phyloP scores from a whole-genome alignment of 2,113 vertebrate species.

The Ceyx margarethae region DNA sequence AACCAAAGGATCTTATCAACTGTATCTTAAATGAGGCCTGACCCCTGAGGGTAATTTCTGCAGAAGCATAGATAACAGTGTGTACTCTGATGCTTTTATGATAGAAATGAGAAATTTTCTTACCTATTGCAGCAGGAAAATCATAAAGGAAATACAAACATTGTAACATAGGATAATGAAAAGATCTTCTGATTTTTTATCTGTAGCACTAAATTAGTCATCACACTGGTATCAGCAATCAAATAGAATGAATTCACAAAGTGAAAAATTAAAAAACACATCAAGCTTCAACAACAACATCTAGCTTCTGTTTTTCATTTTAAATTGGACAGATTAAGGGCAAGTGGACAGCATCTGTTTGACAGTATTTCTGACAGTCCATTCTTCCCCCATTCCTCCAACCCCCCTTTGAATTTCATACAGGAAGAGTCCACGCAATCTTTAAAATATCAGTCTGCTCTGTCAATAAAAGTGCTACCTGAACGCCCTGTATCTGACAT shows the following conservation, averaged over 20 bases:
- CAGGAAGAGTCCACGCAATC: neutral
- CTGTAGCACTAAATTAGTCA: neutral
- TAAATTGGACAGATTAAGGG: neutral
- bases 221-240: neutral
- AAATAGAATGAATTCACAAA: neutral
- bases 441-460: neutral
- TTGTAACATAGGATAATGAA: neutral
- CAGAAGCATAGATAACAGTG: accelerated
- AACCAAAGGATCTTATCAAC: neutral
- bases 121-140: neutral
- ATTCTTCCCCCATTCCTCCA: neutral
- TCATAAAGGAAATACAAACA: neutral
- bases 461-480: neutral
- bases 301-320: neutral
- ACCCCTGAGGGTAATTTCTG: neutral
- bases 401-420: neutral
- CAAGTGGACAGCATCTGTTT: neutral
- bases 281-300: neutral
- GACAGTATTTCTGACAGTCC: neutral
- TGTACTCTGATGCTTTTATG: neutral
- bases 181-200: neutral
- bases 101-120: neutral
- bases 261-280: neutral
- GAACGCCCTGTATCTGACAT: neutral
- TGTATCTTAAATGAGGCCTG: neutral